Percentiles rank a stretch among this genome's conserved stretches.
phyloP scores from a whole-genome alignment of 2,888 invertebrate genomes.

The Zygogramma bicolorata region DNA sequence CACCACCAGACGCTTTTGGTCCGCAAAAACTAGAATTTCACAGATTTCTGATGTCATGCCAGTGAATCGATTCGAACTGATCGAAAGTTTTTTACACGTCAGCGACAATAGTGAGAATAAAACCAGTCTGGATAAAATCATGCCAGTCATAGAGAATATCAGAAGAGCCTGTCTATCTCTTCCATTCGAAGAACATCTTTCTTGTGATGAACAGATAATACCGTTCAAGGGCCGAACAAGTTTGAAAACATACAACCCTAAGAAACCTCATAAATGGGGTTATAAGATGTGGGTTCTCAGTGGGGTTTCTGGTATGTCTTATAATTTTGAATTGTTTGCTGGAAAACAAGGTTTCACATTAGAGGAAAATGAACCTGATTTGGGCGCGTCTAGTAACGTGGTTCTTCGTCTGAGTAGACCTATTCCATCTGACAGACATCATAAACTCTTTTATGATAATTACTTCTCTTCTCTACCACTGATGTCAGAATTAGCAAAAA shows the following conservation, averaged over 20 bases:
- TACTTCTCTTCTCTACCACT: conserved; percentile 26
- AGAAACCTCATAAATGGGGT: not conserved
- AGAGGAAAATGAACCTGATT: conserved; percentile 35
- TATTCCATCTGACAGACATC: conserved; percentile 43
- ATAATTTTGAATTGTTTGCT: conserved; percentile 50
- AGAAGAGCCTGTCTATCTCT: conserved; percentile 23
- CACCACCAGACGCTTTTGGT: conserved; percentile 23
- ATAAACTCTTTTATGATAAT: conserved; percentile 50
- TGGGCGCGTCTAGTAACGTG: conserved; percentile 48
- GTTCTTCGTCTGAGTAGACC: conserved; percentile 46
- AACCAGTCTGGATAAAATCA: conserved; percentile 28
- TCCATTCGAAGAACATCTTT: conserved; percentile 33
- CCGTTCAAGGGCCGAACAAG: conserved; percentile 5
- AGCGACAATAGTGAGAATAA: conserved; percentile 12
- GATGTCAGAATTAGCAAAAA: conserved; percentile 1
- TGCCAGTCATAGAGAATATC: conserved; percentile 29
- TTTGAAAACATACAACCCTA: conserved; percentile 4
- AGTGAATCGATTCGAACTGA: conserved; percentile 32
- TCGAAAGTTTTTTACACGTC: too few relatives aligned
- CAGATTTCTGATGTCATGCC: conserved; percentile 38
- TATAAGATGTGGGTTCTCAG: not conserved
- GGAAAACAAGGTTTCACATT: conserved; percentile 34
- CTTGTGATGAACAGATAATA: conserved; percentile 38
- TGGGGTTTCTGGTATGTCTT: conserved; percentile 43
- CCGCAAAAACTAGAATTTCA: conserved; percentile 29